These are phyloP conservation scores for Latrodectus geometricus DNA, from an alignment of 1,140 invertebrate species.

Conservation along the genomic window DNA sequence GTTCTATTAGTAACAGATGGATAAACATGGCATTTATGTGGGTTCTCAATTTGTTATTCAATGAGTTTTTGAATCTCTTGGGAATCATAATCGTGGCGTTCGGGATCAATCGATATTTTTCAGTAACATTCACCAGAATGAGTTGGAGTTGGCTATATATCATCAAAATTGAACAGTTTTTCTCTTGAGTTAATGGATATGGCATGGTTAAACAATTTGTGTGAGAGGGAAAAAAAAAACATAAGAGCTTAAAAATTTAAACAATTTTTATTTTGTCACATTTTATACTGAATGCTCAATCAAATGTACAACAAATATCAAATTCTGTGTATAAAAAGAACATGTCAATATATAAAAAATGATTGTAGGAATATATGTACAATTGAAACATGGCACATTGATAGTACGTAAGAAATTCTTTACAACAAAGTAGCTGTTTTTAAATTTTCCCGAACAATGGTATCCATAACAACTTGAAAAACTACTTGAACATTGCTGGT, in stretches of 20 bases:
- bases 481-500: slow-evolving; percentile 69
- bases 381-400: slow-evolving; percentile 48
- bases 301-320: neutral
- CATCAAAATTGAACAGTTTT: too few relatives aligned
- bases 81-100: too few relatives aligned
- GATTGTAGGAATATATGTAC: slow-evolving; percentile 45
- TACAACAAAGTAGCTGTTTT: slow-evolving; percentile 64
- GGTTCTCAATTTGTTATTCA: too few relatives aligned
- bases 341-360: slow-evolving; percentile 2
- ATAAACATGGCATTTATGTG: too few relatives aligned
- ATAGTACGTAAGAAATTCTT: neutral
- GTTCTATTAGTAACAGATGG: too few relatives aligned
- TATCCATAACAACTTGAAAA: slow-evolving; percentile 67
- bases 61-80: too few relatives aligned
- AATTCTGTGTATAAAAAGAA: neutral
- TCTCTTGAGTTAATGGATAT: too few relatives aligned
- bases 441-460: slow-evolving; percentile 67
- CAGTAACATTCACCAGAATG: too few relatives aligned
- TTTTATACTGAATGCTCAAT: neutral
- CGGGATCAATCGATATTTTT: too few relatives aligned
- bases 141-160: too few relatives aligned
- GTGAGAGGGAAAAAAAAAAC: too few relatives aligned
- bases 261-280: neutral
- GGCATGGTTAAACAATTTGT: too few relatives aligned
- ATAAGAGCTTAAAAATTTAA: neutral